Base-by-base conservation (phyloP, 2,888 invertebrate species). In the Oeneis ivallda region DNA sequence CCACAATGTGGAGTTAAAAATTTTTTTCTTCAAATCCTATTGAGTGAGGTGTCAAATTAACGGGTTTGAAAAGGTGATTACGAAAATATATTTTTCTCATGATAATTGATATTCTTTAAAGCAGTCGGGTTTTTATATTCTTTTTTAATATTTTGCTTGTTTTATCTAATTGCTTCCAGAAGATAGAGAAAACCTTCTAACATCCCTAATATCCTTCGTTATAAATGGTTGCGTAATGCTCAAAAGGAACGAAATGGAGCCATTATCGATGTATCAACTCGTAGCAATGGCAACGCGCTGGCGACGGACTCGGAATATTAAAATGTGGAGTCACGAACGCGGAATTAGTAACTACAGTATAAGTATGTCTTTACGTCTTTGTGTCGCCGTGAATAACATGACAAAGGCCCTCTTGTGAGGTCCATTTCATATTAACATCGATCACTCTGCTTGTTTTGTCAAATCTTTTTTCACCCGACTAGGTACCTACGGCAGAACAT, bases 251-350 rank as follows among this genome's bases (percentile, higher is more conserved):
- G 39, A 19, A 65, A 61, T 65, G 50, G 61, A 65, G 64, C 41
- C 60, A 61, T 69, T 86, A 88, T 88, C 78, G 89, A 89, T 84
- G 80, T 88, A 87, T 85, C 87, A 84, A 79, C 72, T 77, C 85
- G 82, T 87, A 83, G 85, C 87, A 83, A 87, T 86, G 81, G 58
- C 58, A 58, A 58, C 76, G 79, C 77, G 76, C 72, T 50, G 59
- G 69, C 68, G 71, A 78, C 79, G 75, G 72, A 70, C 67, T 67
- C 69, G 71, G 85, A 83, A 87, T 88, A 87, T 84, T 84, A 87
- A 88, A 83, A 85, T 82, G 84, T 80, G 75, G 71, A 84, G 89
- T 87, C 89, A 89, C 89, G 89, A 86, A 83, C 78, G 69, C 70
- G 66, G 71, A 71, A 70, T 68, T 70, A 66, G 63, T 66, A 62